Evolutionary conservation across 2,113 vertebrate genomes (phyloP), one percentile per base, ranked within the genome.

Genomic region (Setophaga coronata): DNA sequence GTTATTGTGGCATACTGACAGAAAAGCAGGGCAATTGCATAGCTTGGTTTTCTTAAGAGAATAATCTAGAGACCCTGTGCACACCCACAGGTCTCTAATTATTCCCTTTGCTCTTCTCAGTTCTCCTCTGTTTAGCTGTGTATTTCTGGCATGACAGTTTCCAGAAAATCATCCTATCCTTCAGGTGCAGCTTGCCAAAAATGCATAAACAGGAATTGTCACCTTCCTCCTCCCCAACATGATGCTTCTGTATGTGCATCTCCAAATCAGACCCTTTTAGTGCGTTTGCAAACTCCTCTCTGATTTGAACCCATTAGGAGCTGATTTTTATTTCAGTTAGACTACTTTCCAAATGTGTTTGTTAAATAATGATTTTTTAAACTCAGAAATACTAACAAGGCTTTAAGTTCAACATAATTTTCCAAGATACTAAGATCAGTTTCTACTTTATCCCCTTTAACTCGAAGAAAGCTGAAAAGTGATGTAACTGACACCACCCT

Each of bases 151-250:
- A 82, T 56, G 43, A 70, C 90, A 94, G 74, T 57, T 89, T 95
- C 95, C 78, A 95, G 92, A 95, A 95, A 85, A 90, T 82, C 82
- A 93, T 88, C 74, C 74, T 38, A 87, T 94, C 54, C 67, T 93
- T 96, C 90, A 95, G 90, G 93, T 96, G 87, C 85, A 66, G 93
- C 85, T 91, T 96, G 93, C 93, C 95, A 96, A 88, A 96, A 90
- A 47, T 33, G 66, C 58, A 90, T 79, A 90, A 95, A 94, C 90
- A 96, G 95, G 95, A 95, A 96, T 64, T 96, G 85, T 90, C 93
- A 93, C 92, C 92, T 96, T 95, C 96, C 92, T 93, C 93, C 95
- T 95, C 92, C 71, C 28, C 31, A 24, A 60, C 66, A 80, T 47
- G 93, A 77, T 70, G 79, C 51, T 89, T 92, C 82, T 88, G 34